These are phyloP conservation scores for Gambusia holbrooki DNA, from an alignment of 2,113 vertebrate genomes.

Conservation along the genomic window DNA sequence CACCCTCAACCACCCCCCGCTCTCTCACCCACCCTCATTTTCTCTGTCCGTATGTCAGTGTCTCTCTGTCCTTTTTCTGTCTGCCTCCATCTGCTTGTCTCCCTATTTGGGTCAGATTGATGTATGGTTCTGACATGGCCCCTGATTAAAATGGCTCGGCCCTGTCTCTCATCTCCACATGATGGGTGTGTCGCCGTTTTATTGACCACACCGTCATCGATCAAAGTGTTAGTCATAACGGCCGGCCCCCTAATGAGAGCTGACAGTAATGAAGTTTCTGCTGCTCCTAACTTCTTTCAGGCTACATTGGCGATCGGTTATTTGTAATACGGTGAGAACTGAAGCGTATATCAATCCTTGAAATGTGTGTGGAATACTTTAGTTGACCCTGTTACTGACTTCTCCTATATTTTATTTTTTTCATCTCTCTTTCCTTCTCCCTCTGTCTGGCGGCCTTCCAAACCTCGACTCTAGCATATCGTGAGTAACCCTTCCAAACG, in stretches of 20 bases:
- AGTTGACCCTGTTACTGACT: conserved; percentile 40
- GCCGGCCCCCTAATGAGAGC: background rate
- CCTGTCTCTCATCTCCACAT: conserved; percentile 2
- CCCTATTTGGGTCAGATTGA: too few species aligned
- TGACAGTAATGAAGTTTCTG: background rate
- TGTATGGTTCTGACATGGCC: too few species aligned
- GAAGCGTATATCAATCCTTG: too few species aligned
- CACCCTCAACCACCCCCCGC: conserved; percentile 25
- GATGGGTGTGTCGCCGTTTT: background rate
- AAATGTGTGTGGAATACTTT: conserved; percentile 10
- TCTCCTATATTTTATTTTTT: conserved; percentile 16
- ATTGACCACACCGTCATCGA: background rate
- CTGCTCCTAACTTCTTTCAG: background rate
- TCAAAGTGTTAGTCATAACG: background rate
- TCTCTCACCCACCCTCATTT: conserved; percentile 11
- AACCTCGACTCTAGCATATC: conserved; percentile 83
- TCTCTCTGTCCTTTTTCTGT: conserved; percentile 5
- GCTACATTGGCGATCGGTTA: background rate
- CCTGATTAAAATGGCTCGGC: too few species aligned
- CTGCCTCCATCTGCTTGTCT: too few species aligned
- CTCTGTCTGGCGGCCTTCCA: conserved; percentile 43
- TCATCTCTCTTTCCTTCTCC: conserved; percentile 31
- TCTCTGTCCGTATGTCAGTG: background rate
- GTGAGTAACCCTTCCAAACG: conserved; percentile 82
- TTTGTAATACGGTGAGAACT: background rate